Conservation (phyloP, 2,888 invertebrate genomes). For the Dicyrtoma fusca region DNA sequence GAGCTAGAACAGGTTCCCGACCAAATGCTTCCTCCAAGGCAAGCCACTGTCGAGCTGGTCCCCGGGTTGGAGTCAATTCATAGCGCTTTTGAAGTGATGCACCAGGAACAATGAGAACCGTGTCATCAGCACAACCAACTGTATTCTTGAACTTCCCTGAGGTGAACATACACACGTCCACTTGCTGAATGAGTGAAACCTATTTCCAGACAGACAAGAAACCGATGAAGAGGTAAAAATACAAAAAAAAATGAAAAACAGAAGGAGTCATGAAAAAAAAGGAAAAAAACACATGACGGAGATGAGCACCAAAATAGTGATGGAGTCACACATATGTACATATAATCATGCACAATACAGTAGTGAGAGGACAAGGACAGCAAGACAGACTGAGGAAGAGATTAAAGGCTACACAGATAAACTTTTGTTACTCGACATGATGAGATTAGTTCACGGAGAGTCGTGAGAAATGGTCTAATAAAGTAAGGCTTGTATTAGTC, state of each 20-base stretch:
- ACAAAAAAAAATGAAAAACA: conserved; percentile 14
- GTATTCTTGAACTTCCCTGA: conserved; percentile 92
- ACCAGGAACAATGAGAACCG: conserved; percentile 54
- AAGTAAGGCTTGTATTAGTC: conserved; percentile 33
- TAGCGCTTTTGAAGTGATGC: conserved; percentile 55
- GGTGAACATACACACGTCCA: conserved; percentile 93
- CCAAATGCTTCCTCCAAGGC: conserved; percentile 60
- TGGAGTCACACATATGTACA: too few relatives aligned
- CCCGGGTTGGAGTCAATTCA: conserved; percentile 48
- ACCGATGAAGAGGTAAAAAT: conserved; percentile 4
- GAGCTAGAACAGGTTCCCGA: conserved; percentile 60
- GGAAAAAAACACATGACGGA: not conserved
- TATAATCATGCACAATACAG: not conserved
- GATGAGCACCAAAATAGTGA: conserved; percentile 5
- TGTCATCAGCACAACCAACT: conserved; percentile 66
- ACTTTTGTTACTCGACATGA: conserved; percentile 33
- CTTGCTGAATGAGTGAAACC: conserved; percentile 85
- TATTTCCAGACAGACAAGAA: conserved; percentile 59
- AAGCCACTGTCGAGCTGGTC: conserved; percentile 55
- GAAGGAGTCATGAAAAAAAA: conserved; percentile 9
- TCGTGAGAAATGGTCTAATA: conserved; percentile 31
- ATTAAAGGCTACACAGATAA: conserved; percentile 30
- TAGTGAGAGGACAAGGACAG: not conserved
- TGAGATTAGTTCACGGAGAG: conserved; percentile 32
- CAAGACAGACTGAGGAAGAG: conserved; percentile 11